Evolutionary conservation across 2,888 invertebrate species (phyloP).

Genomic region (Eurytoma californica): DNA sequence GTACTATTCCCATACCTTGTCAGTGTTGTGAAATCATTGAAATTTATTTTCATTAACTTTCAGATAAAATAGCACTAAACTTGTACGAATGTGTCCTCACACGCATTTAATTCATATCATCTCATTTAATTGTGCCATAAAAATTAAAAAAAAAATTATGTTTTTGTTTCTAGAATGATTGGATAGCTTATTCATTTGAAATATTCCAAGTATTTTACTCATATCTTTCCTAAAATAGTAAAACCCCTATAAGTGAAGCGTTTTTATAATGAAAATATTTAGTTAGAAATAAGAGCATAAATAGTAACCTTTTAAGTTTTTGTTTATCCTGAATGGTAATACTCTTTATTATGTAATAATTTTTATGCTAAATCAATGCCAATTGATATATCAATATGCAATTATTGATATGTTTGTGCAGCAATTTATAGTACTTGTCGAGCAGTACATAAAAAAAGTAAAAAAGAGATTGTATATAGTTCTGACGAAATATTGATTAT

Average conservation of each 20-base stretch:
- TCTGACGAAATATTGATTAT: constrained; percentile 23
- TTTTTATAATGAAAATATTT: constrained; percentile 39
- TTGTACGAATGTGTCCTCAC: too few species aligned
- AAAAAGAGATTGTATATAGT: constrained; percentile 39
- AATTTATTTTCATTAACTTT: too few species aligned
- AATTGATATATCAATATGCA: neutral
- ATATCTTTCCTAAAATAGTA: constrained; percentile 41
- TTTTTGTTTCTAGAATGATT: constrained; percentile 47
- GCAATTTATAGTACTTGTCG: neutral
- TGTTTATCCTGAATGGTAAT: constrained; percentile 45
- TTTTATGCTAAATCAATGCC: constrained; percentile 4
- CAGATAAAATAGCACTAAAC: too few species aligned
- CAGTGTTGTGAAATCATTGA: too few species aligned
- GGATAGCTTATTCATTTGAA: constrained; percentile 35
- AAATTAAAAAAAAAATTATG: constrained; percentile 23
- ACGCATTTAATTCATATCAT: neutral
- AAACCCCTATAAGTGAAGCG: constrained; percentile 32
- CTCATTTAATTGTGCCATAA: constrained; percentile 52
- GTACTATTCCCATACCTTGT: too few species aligned
- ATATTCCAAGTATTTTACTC: constrained; percentile 51
- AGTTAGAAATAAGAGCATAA: constrained; percentile 18
- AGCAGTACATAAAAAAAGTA: neutral
- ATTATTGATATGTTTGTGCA: too few species aligned
- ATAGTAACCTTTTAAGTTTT: constrained; percentile 46
- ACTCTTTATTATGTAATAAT: constrained; percentile 48